Base-by-base conservation (phyloP, 1,140 invertebrate species). In the Lepidurus couesii region DNA sequence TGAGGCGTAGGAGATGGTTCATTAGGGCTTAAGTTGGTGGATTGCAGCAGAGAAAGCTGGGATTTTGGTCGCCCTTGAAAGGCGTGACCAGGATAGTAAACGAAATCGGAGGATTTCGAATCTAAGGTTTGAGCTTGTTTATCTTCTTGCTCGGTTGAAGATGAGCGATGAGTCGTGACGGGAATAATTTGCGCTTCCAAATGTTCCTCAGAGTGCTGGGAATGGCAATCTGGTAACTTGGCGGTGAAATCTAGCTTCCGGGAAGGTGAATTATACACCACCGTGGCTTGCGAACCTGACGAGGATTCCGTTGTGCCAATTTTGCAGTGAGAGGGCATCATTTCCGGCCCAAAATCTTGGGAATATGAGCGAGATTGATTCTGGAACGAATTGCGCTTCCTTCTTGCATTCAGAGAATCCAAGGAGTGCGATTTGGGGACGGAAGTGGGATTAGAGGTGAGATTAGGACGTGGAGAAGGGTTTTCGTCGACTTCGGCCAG, bases 31-130 rank as follows among this genome's bases (percentile, higher is more conserved):
- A 65, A 13, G 53, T 4, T 13, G 8, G 13, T n/a, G 16, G 53
- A 21, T 65, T 65, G 53, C 16, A 7, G 53, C 16, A 7, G 53
- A 21, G 53, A 34, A 34, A 34, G 34, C 34, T 65, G 53, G 16
- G 53, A 65, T 7, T 21, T 65, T 21, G 53, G 53, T 65, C 21
- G 53, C 1, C 16, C 13, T 21, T 13, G 53, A 9, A 13, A 65
- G 21, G 53, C 8, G 53, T 65, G 53, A 65, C 53, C 53, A 65
- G 53, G 53, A 21, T 65, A 65, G 53, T 65, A 65, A 65, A 65
- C 53, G 21, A 65, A 65, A 65, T 65, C 53, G 53, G 53, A 65
- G 16, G 53, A 65, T 21, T 65, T 65, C 4, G 53, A 65, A 65
- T 65, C 53, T 16, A 65, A 65, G 13, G 53, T 65, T 65, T 65